Evolutionary conservation across 2,888 invertebrate species (phyloP).

Genomic region (Orthonychiurus folsomi): DNA sequence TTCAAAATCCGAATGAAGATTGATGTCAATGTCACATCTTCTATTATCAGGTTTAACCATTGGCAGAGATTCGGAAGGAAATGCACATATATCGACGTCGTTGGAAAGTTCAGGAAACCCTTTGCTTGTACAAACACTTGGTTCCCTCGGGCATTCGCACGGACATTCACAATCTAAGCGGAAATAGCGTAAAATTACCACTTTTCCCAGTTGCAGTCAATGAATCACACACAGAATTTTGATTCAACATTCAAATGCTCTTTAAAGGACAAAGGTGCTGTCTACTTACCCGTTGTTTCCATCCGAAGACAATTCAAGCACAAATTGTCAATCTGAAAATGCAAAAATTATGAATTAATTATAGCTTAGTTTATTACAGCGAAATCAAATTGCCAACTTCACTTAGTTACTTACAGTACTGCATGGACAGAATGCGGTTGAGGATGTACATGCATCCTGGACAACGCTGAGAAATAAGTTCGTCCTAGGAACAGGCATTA

Average conservation of each 20-base stretch:
- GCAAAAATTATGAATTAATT: no score
- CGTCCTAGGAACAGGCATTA: constrained; percentile 70
- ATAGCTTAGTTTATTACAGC: not conserved
- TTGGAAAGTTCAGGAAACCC: constrained; percentile 21
- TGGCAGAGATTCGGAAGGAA: constrained; percentile 23
- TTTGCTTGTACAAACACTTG: constrained; percentile 48
- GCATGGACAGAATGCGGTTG: constrained; percentile 81
- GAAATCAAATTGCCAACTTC: not conserved
- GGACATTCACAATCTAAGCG: constrained; percentile 93
- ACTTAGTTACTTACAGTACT: constrained; percentile 55
- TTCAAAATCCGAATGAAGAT: no score
- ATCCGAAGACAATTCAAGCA: constrained; percentile 87
- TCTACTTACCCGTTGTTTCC: no score
- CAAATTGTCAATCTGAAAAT: constrained; percentile 58
- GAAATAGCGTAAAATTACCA: no score
- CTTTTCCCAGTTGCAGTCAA: no score
- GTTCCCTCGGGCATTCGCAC: constrained; percentile 68
- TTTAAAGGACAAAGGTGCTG: no score
- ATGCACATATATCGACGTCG: constrained; percentile 23
- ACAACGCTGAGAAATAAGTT: constrained; percentile 81
- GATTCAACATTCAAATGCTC: no score
- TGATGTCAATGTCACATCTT: no score
- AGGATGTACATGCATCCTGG: constrained; percentile 68
- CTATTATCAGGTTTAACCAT: constrained; percentile 12
- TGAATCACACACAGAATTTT: no score